Evolutionary conservation across 2,888 invertebrate species (phyloP), one percentile per base, ranked within the genome.

Genomic region (Zeuzera pyrina): DNA sequence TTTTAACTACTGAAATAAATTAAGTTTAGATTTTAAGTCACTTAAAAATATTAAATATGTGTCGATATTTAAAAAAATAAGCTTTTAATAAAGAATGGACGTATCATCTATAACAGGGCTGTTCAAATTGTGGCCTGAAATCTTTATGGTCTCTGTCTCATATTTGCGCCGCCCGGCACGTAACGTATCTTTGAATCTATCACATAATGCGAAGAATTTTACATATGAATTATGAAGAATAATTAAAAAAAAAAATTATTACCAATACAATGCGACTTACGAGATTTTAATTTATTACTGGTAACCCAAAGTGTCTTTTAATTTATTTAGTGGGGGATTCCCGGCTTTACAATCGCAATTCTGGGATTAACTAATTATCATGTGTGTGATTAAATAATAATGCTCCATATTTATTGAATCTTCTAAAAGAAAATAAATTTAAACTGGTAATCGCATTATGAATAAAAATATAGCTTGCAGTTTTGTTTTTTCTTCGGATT

Each of bases 51-150:
- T 8, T 6, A 19, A 8, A 19, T 5, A 19, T 6, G 19, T 6
- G 19, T 19, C 8, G 8, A 19, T 19, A 19, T 5, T 1, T 19
- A 19, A 19, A 5, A 19, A 22, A 22, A 2, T n/a, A 22, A 22
- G 11, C 22, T 22, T n/a, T 22, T 2, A 22, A 12, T 25, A 25
- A 25, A 25, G 3, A 25, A 25, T 25, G 25, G 25, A 25, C 25
- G 25, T 25, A 8, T 25, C 12, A 8, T 25, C n/a, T n/a, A n/a
- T n/a, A n/a, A n/a, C n/a, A n/a, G n/a, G n/a, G n/a, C n/a, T n/a
- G n/a, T n/a, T n/a, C n/a, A n/a, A n/a, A n/a, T n/a, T n/a, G n/a
- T n/a, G n/a, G n/a, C n/a, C n/a, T n/a, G n/a, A n/a, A n/a, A n/a
- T n/a, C n/a, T n/a, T n/a, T n/a, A n/a, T n/a, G n/a, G n/a, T n/a